A percentile compares a stretch with the other conserved stretches of the same genome.
Evolutionary conservation across 2,888 invertebrate species (phyloP).

Genomic region (Rhodophaea formosa): DNA sequence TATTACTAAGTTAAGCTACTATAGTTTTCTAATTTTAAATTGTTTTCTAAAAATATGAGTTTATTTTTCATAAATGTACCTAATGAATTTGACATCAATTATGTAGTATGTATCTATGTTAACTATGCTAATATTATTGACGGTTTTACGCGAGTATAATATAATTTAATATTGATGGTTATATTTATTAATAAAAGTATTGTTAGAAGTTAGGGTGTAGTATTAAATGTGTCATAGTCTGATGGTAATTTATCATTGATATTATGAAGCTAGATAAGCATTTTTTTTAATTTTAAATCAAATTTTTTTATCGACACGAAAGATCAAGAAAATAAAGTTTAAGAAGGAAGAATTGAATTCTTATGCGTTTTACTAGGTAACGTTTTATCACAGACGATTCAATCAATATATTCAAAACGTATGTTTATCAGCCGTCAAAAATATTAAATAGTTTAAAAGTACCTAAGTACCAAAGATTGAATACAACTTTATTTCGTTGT

Average conservation of each 20-base stretch:
- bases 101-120: conserved; percentile 25
- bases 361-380: conserved; percentile 53
- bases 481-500: conserved; percentile 42
- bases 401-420: conserved; percentile 31
- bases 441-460: conserved; percentile 54
- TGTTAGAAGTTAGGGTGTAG: background rate
- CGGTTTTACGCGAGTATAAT: conserved; percentile 49
- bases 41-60: background rate
- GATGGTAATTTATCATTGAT: too few species aligned
- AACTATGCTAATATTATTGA: conserved; percentile 57
- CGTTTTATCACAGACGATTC: conserved; percentile 57
- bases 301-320: background rate
- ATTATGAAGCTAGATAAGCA: too few species aligned
- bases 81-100: conserved; percentile 41
- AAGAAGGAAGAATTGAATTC: conserved; percentile 42
- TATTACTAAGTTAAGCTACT: conserved; percentile 21
- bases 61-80: conserved; percentile 29
- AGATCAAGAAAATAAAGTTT: background rate
- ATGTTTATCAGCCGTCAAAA: conserved; percentile 51
- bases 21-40: too few species aligned
- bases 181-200: too few species aligned
- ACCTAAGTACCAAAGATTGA: conserved; percentile 23
- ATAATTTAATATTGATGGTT: background rate
- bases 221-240: background rate
- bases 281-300: background rate